These are phyloP conservation scores for Pituophis catenifer DNA, from an alignment of 2,113 vertebrate genomes.

Conservation along the genomic window DNA sequence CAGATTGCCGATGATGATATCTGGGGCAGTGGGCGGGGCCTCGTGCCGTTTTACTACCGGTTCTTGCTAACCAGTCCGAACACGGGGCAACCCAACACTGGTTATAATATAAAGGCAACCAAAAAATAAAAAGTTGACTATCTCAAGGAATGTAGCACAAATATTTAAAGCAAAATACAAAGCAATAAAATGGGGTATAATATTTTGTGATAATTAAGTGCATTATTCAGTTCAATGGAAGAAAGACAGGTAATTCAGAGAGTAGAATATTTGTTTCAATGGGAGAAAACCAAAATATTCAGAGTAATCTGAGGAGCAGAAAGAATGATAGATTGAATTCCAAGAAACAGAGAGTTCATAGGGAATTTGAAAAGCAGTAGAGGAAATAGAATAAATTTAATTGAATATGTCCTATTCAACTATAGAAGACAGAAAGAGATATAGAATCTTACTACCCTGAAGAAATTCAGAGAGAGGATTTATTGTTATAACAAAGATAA, in stretches of 20 bases:
- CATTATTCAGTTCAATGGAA: not conserved
- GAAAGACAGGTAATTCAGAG: not conserved
- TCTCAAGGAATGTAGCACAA: not conserved
- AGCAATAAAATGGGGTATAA: not conserved
- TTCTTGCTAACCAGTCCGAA: too few relatives aligned
- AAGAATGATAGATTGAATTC: not conserved
- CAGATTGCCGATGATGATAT: too few relatives aligned
- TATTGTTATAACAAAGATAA: not conserved
- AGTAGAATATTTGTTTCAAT: not conserved
- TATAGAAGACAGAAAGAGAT: not conserved
- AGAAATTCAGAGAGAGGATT: not conserved
- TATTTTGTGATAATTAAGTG: not conserved
- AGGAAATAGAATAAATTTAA: not conserved
- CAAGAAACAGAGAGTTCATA: not conserved
- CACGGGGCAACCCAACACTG: too few relatives aligned
- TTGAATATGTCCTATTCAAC: not conserved
- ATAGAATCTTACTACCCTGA: not conserved
- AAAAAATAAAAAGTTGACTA: not conserved
- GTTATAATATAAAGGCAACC: not conserved
- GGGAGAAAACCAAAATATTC: not conserved
- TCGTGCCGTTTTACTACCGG: too few relatives aligned
- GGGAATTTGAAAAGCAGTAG: not conserved
- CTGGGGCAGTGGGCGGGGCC: too few relatives aligned
- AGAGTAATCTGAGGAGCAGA: not conserved
- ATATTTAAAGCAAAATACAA: not conserved